A percentile compares a stretch with the other conserved stretches of the same genome.
phyloP scores from a whole-genome alignment of 2,797 vertebrate species.

The Crocidura indochinensis region DNA sequence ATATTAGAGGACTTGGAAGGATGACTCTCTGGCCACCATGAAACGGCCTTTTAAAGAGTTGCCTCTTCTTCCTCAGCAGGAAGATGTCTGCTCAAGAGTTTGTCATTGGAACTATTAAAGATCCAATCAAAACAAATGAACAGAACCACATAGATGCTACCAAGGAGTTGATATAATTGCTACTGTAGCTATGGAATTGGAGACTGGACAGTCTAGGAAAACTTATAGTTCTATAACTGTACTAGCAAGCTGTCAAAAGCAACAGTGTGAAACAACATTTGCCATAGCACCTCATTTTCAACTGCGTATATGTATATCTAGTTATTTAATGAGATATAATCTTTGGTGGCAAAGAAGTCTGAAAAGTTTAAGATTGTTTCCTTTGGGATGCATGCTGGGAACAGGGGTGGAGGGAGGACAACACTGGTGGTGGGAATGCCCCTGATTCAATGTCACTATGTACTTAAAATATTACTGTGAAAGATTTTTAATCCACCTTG shows the following conservation, averaged over 20 bases:
- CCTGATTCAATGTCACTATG: too few relatives aligned
- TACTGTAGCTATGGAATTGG: not conserved
- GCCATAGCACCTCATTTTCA: not conserved
- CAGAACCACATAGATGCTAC: not conserved
- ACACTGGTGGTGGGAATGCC: too few relatives aligned
- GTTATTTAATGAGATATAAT: not conserved
- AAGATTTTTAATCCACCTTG: too few relatives aligned
- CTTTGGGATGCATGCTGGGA: too few relatives aligned
- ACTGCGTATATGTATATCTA: not conserved
- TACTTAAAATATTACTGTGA: too few relatives aligned
- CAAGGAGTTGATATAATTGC: too few relatives aligned
- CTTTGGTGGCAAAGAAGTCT: constrained; percentile 9
- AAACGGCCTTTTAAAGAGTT: not conserved
- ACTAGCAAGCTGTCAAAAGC: not conserved
- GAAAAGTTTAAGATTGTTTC: not conserved
- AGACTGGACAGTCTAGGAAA: not conserved
- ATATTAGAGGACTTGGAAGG: not conserved
- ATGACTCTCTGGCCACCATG: not conserved
- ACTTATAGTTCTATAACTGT: not conserved
- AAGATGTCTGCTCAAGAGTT: not conserved
- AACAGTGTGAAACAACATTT: not conserved
- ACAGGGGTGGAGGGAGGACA: too few relatives aligned
- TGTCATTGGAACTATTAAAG: not conserved
- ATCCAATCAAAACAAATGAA: constrained; percentile 10
- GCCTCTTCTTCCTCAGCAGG: not conserved